A percentile compares a stretch with the other conserved stretches of the same genome.
Conservation (phyloP, 2,888 invertebrate genomes). For the Thymelicus acteon region DNA sequence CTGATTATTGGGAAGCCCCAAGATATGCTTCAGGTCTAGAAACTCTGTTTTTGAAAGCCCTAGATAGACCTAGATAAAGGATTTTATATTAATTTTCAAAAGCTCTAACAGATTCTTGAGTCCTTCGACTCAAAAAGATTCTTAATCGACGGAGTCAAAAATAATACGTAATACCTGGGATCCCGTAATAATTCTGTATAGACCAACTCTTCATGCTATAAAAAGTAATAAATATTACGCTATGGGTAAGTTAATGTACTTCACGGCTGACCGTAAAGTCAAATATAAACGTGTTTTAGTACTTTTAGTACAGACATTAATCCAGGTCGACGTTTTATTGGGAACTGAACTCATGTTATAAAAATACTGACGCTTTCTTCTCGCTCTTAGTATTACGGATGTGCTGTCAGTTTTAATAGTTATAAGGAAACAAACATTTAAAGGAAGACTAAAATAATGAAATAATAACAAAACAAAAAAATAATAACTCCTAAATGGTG, state of each 20-base stretch:
- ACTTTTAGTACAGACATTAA: background rate
- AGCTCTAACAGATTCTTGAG: background rate
- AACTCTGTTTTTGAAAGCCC: no score
- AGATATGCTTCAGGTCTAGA: no score
- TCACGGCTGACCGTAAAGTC: conserved; percentile 1
- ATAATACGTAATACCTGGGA: background rate
- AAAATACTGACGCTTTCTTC: background rate
- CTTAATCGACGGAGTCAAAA: background rate
- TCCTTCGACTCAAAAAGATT: no score
- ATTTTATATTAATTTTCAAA: background rate
- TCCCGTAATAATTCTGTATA: background rate
- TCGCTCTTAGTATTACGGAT: background rate
- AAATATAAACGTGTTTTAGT: background rate
- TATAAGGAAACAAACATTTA: background rate
- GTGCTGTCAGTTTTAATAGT: background rate
- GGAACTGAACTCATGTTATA: conserved; percentile 7
- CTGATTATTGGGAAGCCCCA: no score
- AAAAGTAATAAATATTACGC: conserved; percentile 3
- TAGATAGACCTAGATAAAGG: no score
- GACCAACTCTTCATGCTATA: background rate
- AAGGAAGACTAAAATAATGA: no score
- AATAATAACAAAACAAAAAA: no score
- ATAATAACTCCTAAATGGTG: no score
- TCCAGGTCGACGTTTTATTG: conserved; percentile 8
- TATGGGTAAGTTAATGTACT: conserved; percentile 5